Evolutionary conservation across 2,797 vertebrate species (phyloP).

Genomic region (Pithecia hirsuta): DNA sequence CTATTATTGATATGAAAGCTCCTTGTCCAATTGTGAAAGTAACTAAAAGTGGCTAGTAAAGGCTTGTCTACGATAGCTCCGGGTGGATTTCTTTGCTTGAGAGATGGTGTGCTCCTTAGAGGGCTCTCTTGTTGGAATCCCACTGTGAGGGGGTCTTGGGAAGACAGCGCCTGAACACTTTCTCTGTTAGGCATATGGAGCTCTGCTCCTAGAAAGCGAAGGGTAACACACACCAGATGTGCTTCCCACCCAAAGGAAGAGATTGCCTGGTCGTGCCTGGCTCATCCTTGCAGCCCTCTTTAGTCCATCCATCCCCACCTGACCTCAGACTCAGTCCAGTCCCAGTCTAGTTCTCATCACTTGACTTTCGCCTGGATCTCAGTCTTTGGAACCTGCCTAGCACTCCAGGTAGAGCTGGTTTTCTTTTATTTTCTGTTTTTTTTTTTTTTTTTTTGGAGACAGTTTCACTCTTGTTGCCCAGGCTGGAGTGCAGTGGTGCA

Average conservation of each 20-base stretch:
- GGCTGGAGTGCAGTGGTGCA: too few species aligned
- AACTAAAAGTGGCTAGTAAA: neutral
- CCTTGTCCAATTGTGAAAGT: neutral
- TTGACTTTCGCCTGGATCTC: neutral
- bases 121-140: neutral
- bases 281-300: neutral
- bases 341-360: neutral
- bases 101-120: neutral
- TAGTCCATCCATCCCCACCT: neutral
- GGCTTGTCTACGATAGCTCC: neutral
- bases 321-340: neutral
- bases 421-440: neutral
- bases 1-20: neutral
- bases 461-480: too few species aligned
- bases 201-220: neutral
- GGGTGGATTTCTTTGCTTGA: neutral
- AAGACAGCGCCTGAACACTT: neutral
- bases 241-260: neutral
- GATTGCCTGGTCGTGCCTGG: neutral
- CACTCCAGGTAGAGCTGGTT: neutral
- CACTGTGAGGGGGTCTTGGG: neutral
- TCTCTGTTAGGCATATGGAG: neutral
- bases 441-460: too few species aligned
- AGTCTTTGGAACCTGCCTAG: neutral
- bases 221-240: neutral